Percentiles rank a stretch among this genome's conserved stretches.
Evolutionary conservation across 2,113 vertebrate genomes (phyloP).

Genomic region (Dicrurus megarhynchus): DNA sequence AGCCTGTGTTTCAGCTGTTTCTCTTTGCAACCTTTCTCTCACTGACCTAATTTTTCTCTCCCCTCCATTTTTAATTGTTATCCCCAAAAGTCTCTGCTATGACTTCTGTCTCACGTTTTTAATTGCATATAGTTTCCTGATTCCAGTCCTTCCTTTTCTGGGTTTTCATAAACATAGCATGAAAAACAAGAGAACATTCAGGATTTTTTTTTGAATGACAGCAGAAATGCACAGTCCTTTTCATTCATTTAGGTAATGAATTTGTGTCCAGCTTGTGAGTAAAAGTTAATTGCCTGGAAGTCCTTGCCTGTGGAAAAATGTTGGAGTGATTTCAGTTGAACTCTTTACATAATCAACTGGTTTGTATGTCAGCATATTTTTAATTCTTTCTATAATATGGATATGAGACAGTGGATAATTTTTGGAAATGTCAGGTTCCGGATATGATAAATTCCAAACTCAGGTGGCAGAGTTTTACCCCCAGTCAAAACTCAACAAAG

Average conservation of each 20-base stretch:
- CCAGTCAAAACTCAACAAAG: neutral
- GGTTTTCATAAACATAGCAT: neutral
- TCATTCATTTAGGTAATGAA: neutral
- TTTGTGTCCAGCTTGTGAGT: neutral
- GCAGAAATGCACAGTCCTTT: neutral
- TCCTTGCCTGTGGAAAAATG: neutral
- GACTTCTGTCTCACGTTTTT: neutral
- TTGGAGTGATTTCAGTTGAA: neutral
- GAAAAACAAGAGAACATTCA: neutral
- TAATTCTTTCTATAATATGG: neutral
- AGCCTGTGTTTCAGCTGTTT: neutral
- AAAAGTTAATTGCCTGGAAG: neutral
- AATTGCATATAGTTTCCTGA: neutral
- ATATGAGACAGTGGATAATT: neutral
- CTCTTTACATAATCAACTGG: neutral
- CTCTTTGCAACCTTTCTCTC: neutral
- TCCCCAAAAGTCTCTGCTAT: neutral
- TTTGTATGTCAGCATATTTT: neutral
- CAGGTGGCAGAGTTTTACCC: fast-evolving
- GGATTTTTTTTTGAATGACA: neutral
- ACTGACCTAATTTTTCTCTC: neutral
- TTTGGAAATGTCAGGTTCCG: neutral
- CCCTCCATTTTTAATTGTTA: neutral
- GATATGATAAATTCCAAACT: neutral
- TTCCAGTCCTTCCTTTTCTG: neutral